Evolutionary conservation across 1,140 invertebrate species (phyloP), one percentile per base, ranked within the genome.

Genomic region (Danaus plexippus): DNA sequence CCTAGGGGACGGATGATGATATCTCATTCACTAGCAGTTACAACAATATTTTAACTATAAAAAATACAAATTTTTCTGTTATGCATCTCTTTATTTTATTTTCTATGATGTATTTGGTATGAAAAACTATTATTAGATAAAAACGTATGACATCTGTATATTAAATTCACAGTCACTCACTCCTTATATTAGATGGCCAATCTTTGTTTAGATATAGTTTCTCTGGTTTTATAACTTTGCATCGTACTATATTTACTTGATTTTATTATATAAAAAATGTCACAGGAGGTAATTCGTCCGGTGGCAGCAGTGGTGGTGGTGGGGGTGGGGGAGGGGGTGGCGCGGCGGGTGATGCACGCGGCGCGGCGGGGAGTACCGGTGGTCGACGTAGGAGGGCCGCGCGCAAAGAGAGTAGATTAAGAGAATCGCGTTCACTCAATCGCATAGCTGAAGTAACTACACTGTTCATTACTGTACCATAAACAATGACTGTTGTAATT

Each of bases 381-480:
- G 69, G 67, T 2, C 91, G 91, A 75, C 73, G 92, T 0, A 63
- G 71, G 2, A 73, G 92, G 54, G 65, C 80, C 66, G 71, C 69
- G 9, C 63, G 73, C 55, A 87, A 92, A 61, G 92, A 94, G 69
- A 92, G 92, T 2, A 88, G 93, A 3, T 81, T 95, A 12, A 85
- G 94, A 8, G 94, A 95, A 82, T 94, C 92, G 68, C 93, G 94
- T 67, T 94, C 93, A 9, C 77, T 95, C 15, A 15, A 15, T 32
- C 89, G 94, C 22, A 95, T 95, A 44, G 94, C 93, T 9, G 93
- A 94, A 65, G 67, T 67, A 32, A 63, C 41, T 12, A 11, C 11
- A 11, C 11, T 32, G 22, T 32, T 32, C 22, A 32, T 32, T 32
- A 3, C 7, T 32, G 7, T 32, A 32, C 22, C 22, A 32, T 32